These are phyloP conservation scores for Loris lydekkerianus DNA, from an alignment of 2,797 vertebrate species.

Conservation along the genomic window DNA sequence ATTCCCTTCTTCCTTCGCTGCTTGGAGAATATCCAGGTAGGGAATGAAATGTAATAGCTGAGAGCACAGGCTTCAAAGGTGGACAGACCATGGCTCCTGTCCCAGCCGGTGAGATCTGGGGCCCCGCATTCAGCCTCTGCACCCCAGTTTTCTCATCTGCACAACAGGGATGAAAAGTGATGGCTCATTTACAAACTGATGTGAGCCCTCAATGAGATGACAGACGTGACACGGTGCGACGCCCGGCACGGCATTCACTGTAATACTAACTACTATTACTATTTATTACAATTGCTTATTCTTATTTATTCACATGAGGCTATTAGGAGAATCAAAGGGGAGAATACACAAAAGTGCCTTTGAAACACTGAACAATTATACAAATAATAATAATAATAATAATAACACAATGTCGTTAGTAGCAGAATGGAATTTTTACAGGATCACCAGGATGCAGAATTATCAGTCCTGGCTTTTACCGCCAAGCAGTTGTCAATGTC, in stretches of 20 bases:
- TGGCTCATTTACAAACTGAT: background rate
- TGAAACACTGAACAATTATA: background rate
- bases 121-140: background rate
- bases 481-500: background rate
- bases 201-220: background rate
- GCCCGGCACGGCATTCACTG: too few species aligned
- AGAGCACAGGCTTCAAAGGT: background rate
- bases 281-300: background rate
- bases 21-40: background rate
- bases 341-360: background rate
- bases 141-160: background rate
- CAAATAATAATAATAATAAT: too few species aligned
- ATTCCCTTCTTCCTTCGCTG: background rate
- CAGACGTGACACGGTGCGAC: background rate
- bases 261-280: background rate
- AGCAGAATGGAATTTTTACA: too few species aligned
- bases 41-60: background rate
- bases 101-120: background rate
- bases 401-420: too few species aligned
- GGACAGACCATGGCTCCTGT: too few species aligned
- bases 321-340: background rate
- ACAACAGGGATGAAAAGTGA: background rate
- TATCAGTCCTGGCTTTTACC: background rate
- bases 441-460: background rate
- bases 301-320: background rate